These are phyloP conservation scores for Pseudochaenichthys georgianus DNA, from an alignment of 2,797 vertebrate genomes.

Conservation along the genomic window DNA sequence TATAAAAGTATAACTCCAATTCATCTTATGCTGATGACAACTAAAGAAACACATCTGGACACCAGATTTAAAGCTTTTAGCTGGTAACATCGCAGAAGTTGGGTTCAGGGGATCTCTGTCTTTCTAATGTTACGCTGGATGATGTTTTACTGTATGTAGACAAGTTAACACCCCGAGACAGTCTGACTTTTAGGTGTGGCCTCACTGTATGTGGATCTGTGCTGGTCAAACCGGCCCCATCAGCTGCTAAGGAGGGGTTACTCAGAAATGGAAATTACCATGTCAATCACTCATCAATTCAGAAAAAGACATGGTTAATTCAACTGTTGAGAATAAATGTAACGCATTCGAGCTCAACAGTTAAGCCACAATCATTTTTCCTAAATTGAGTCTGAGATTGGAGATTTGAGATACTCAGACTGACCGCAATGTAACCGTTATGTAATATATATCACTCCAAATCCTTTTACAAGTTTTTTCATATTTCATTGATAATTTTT, in stretches of 20 bases:
- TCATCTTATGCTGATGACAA: not conserved
- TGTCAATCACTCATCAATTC: not conserved
- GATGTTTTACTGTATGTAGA: not conserved
- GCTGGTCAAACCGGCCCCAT: conserved; percentile 50
- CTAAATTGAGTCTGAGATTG: not conserved
- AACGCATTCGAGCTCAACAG: not conserved
- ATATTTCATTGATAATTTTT: not conserved
- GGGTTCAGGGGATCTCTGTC: not conserved
- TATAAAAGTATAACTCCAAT: not conserved
- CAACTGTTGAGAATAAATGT: not conserved
- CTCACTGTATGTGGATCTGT: conserved; percentile 1
- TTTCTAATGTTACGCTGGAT: not conserved
- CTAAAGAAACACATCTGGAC: not conserved
- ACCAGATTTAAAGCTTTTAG: not conserved
- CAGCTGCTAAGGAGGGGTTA: not conserved
- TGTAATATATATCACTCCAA: not conserved
- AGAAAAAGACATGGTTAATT: not conserved
- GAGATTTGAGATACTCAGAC: too few relatives aligned
- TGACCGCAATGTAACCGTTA: too few relatives aligned
- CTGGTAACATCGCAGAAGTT: not conserved
- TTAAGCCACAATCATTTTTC: fast-evolving
- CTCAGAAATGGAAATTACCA: not conserved
- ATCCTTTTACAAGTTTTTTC: not conserved
- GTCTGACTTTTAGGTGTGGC: conserved; percentile 33
- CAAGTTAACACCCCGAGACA: conserved; percentile 12